A percentile compares a stretch with the other conserved stretches of the same genome.
Evolutionary conservation across 92 coral and sea anemone genomes (phyloP).

Genomic region (Parazoanthus swiftii): DNA sequence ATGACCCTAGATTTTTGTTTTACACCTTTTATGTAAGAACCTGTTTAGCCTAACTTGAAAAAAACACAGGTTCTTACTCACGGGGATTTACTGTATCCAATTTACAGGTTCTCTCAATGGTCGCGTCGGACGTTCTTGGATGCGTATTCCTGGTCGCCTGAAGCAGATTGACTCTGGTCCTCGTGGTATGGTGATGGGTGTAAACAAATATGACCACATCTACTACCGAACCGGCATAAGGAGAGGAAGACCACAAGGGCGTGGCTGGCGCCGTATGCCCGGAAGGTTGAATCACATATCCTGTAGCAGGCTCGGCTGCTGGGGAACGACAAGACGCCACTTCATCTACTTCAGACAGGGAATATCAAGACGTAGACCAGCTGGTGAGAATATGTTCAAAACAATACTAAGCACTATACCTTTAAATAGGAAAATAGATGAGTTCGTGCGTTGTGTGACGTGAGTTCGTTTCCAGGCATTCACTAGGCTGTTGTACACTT

Average conservation of each 20-base stretch:
- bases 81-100: neutral
- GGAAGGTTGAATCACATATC: constrained; percentile 33
- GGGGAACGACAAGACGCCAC: constrained; percentile 25
- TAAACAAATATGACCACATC: neutral
- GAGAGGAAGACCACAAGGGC: constrained; percentile 2
- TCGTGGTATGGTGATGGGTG: constrained; percentile 17
- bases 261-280: constrained; percentile 21
- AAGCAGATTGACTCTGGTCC: constrained; percentile 46
- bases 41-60: too few relatives aligned
- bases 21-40: too few relatives aligned
- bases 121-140: constrained; percentile 22
- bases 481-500: too few relatives aligned
- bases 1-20: too few relatives aligned
- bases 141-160: neutral
- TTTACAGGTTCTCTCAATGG: constrained; percentile 27
- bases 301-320: constrained; percentile 9
- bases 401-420: neutral
- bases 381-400: constrained; percentile 9
- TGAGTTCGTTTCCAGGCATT: neutral
- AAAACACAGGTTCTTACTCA: too few relatives aligned
- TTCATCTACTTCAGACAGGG: constrained; percentile 32
- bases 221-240: constrained; percentile 35
- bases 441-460: neutral
- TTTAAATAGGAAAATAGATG: neutral
- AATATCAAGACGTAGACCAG: neutral